Percentiles rank a stretch among this genome's conserved stretches.
These are phyloP conservation scores for Benthosema pterotum DNA, from an alignment of 2,797 vertebrate genomes.

Conservation along the genomic window DNA sequence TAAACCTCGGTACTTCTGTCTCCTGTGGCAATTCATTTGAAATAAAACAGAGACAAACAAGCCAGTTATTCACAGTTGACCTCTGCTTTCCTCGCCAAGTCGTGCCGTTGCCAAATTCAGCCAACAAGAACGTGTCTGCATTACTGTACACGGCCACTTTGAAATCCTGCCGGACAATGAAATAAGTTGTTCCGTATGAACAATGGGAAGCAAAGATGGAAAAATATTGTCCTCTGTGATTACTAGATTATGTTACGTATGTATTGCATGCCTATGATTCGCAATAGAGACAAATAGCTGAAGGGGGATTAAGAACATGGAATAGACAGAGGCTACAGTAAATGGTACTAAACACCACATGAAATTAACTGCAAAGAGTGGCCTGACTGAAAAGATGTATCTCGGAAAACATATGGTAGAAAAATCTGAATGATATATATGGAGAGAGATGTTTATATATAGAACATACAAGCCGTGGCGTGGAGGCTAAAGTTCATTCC, in stretches of 20 bases:
- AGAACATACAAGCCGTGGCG: not conserved
- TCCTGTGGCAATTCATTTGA: conserved; percentile 6
- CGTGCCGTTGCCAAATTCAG: conserved; percentile 7
- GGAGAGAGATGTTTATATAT: conserved; percentile 20
- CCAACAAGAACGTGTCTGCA: not conserved
- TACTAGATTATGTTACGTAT: conserved; percentile 37
- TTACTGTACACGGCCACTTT: not conserved
- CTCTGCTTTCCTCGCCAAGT: conserved; percentile 1
- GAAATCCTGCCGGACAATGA: not conserved
- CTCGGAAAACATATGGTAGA: conserved; percentile 36
- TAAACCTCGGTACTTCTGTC: conserved; percentile 20
- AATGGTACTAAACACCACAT: conserved; percentile 39
- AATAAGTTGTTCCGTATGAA: conserved; percentile 21
- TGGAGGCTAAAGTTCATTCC: conserved; percentile 34
- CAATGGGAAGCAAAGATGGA: conserved; percentile 9
- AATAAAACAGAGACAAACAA: conserved; percentile 1
- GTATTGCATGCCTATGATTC: conserved; percentile 26
- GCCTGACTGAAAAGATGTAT: conserved; percentile 30
- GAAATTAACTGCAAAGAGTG: conserved; percentile 34
- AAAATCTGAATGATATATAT: conserved; percentile 20
- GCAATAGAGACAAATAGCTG: conserved; percentile 26
- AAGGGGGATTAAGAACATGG: conserved; percentile 26
- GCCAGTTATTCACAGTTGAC: not conserved
- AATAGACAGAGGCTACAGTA: conserved; percentile 26
- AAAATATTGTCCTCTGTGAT: conserved; percentile 18